A percentile compares a stretch with the other conserved stretches of the same genome.
These are phyloP conservation scores for Lepidurus apus DNA, from an alignment of 1,140 invertebrate genomes.

Conservation along the genomic window DNA sequence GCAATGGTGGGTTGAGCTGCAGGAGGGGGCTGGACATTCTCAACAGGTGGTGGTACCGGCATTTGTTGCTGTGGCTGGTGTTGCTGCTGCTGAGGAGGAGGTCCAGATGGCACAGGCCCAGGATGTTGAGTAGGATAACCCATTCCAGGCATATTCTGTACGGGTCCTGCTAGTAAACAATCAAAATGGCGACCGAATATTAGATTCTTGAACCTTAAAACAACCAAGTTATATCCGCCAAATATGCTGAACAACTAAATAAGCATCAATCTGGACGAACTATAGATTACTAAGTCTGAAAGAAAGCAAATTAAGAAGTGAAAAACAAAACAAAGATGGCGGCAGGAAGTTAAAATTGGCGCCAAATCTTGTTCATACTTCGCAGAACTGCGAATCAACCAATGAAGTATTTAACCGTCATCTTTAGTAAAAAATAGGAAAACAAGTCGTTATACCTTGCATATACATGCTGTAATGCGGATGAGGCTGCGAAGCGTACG, in stretches of 20 bases:
- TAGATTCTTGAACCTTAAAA: not conserved
- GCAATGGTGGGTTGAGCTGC: constrained; percentile 24
- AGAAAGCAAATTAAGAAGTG: too few relatives aligned
- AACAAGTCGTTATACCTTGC: constrained; percentile 30
- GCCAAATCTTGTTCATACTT: too few relatives aligned
- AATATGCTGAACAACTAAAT: too few relatives aligned
- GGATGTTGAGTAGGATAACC: constrained; percentile 34
- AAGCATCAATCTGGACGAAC: too few relatives aligned
- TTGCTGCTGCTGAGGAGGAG: constrained; percentile 39
- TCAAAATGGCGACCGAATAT: not conserved
- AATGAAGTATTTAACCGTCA: too few relatives aligned
- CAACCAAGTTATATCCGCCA: too few relatives aligned
- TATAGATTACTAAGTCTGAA: too few relatives aligned
- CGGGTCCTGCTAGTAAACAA: not conserved
- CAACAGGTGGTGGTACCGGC: constrained; percentile 39
- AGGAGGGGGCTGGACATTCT: not conserved
- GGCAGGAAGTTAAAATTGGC: too few relatives aligned
- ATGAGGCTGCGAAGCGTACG: not conserved
- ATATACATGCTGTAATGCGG: constrained; percentile 29
- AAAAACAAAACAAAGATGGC: too few relatives aligned
- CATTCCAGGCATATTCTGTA: constrained; percentile 33
- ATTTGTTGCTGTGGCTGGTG: constrained; percentile 37
- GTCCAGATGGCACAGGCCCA: constrained; percentile 32
- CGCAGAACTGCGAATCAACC: too few relatives aligned
- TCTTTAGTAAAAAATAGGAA: constrained; percentile 17